Percentiles rank a stretch among this genome's conserved stretches.
phyloP scores from a whole-genome alignment of 2,888 invertebrate genomes.

The Platycnemis pennipes region DNA sequence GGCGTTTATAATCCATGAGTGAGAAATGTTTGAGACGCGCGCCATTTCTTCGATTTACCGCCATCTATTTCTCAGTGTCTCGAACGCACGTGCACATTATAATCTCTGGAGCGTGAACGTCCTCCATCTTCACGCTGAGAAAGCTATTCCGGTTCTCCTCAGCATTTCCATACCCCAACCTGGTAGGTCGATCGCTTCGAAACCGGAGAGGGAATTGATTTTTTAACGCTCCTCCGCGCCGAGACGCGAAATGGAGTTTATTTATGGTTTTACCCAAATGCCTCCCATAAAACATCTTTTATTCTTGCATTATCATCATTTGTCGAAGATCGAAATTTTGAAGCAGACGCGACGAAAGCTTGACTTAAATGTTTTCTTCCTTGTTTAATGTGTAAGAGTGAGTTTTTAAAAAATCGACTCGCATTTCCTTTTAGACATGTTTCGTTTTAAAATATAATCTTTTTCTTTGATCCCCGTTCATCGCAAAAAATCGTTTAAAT shows the following conservation, averaged over 20 bases:
- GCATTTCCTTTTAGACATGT: no score
- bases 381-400: no score
- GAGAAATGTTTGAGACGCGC: not conserved
- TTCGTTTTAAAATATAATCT: no score
- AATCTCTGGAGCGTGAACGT: not conserved
- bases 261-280: not conserved
- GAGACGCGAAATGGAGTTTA: not conserved
- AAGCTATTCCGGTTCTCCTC: not conserved
- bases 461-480: no score
- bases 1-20: not conserved
- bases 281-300: not conserved
- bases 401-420: no score
- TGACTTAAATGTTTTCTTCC: no score
- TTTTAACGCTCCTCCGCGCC: not conserved
- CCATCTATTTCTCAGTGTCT: not conserved
- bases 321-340: no score
- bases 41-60: not conserved
- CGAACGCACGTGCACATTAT: not conserved
- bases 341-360: no score
- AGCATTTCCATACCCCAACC: not conserved
- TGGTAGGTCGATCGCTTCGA: not conserved
- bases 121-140: not conserved
- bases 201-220: slow-evolving; percentile 18
- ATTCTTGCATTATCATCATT: no score
- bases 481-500: no score